Conservation (phyloP, 2,888 invertebrate genomes). For the Poecilus cupreus region DNA sequence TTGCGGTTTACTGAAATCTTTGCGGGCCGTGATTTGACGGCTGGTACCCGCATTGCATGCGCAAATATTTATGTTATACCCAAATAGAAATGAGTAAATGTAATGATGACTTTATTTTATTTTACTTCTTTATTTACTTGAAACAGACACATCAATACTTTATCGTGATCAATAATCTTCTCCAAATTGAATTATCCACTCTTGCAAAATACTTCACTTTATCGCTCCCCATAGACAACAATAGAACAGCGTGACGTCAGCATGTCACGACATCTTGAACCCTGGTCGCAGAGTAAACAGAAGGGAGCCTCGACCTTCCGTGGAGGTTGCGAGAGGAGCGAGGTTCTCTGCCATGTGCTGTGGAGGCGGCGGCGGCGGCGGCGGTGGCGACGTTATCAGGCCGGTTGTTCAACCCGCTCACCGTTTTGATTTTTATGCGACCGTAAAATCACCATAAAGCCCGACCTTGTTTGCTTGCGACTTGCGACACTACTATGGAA, state of each 20-base stretch:
- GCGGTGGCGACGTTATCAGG: conserved; percentile 11
- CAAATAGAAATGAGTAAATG: too few species aligned
- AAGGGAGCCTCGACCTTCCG: neutral
- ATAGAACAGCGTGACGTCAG: neutral
- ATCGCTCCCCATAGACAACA: neutral
- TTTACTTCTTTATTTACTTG: too few species aligned
- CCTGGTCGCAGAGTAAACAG: neutral
- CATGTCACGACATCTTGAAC: neutral
- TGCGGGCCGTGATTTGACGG: too few species aligned
- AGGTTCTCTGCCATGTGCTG: too few species aligned
- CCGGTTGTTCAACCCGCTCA: conserved; percentile 39
- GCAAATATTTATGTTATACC: too few species aligned
- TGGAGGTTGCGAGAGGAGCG: too few species aligned
- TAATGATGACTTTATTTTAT: too few species aligned
- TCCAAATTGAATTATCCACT: neutral
- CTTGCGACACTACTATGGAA: neutral
- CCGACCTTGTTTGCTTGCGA: conserved; percentile 34
- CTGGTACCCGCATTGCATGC: too few species aligned
- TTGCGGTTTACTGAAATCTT: too few species aligned
- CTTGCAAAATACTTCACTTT: neutral
- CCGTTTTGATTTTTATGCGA: conserved; percentile 55
- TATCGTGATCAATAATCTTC: too few species aligned
- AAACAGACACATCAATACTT: too few species aligned
- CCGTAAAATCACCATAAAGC: conserved; percentile 50
- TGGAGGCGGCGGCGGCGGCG: neutral